Base-by-base conservation (phyloP, 2,888 invertebrate species). In the Podabrus alpinus region DNA sequence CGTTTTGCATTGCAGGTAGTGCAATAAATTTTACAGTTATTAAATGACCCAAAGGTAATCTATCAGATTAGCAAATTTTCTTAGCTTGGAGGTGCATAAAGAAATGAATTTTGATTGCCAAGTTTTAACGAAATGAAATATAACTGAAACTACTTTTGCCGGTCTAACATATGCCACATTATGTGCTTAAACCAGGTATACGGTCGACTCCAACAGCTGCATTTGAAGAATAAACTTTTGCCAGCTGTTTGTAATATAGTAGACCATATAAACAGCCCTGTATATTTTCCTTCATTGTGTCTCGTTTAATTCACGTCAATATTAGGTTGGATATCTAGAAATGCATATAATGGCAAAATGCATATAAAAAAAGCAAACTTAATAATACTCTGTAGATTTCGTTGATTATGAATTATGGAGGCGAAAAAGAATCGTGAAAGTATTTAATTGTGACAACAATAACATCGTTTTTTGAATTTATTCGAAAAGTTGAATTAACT, bases 171-270 rank as follows among this genome's bases (percentile, higher is more conserved):
- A 84, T 84, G 84, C 83, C 82, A 83, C 83, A 83, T 82, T 81
- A 83, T 84, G 81, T 83, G 83, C 78, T 76, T 80, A 79, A 79
- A 80, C 82, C 82, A 82, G 82, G 82, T 82, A 82, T 82, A 81
- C 80, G 81, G 77, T 78, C 80, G 78, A 79, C 81, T 84, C 62
- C 83, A 87, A 86, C 87, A 87, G 87, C 87, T 87, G 87, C 87
- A 83, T 83, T 84, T 86, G 85, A 85, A 87, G 87, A 87, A 87
- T 87, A 87, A 87, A 87, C 86, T 87, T 85, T 85, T 85, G 87
- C 87, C 87, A 87, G 87, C 87, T 87, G 87, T 87, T 87, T 85
- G 83, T 80, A 74, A 75, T 83, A 80, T 79, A 80, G 80, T 75
- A 73, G 79, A 79, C 80, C 80, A 80, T 75, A 71, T 75, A 76